A percentile compares a stretch with the other conserved stretches of the same genome.
Evolutionary conservation across 2,888 invertebrate genomes (phyloP).

Genomic region (Rhorus exstirpatorius): DNA sequence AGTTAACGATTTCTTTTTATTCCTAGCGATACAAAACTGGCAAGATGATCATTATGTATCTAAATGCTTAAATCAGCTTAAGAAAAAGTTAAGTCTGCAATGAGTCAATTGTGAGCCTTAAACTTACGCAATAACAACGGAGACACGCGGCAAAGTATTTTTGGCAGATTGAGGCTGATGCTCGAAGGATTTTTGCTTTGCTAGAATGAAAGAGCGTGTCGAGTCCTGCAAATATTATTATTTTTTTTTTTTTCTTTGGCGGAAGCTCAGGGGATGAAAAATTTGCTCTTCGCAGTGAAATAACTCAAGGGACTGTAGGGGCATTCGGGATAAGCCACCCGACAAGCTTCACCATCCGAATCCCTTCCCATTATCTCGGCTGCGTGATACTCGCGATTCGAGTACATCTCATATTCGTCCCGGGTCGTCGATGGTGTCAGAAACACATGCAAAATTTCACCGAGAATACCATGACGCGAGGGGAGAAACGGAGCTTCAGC

Average conservation of each 20-base stretch:
- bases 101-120: too few relatives aligned
- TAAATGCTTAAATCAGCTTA: too few relatives aligned
- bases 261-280: neutral
- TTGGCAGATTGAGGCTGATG: too few relatives aligned
- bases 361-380: constrained; percentile 87
- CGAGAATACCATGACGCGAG: constrained; percentile 91
- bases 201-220: neutral
- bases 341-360: constrained; percentile 84
- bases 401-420: constrained; percentile 88
- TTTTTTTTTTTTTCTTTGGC: too few relatives aligned
- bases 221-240: too few relatives aligned
- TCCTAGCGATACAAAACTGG: constrained; percentile 1
- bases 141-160: too few relatives aligned
- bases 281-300: constrained; percentile 84
- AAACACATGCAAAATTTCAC: constrained; percentile 91
- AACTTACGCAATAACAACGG: too few relatives aligned
- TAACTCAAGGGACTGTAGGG: constrained; percentile 87
- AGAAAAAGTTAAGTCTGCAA: too few relatives aligned
- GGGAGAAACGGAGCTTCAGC: constrained; percentile 90
- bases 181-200: too few relatives aligned
- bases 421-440: constrained; percentile 91
- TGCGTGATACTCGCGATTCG: constrained; percentile 90
- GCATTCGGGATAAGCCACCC: constrained; percentile 88
- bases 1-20: neutral
- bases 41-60: constrained; percentile 3